A percentile compares a stretch with the other conserved stretches of the same genome.
Conservation (phyloP, 2,797 vertebrate genomes). For the Lepilemur ruficaudatus region DNA sequence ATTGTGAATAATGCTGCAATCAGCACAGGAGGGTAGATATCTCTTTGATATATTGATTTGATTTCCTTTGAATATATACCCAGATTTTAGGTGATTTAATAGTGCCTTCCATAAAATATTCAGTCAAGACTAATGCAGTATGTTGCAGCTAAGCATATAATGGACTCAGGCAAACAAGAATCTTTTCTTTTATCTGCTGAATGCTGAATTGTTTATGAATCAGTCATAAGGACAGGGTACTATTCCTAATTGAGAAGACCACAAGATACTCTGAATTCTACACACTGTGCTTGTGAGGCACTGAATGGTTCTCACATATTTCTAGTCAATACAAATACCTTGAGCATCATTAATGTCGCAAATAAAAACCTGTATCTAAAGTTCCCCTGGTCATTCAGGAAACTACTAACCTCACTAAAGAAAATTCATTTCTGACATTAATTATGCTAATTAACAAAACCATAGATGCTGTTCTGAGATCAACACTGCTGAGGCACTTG, state of each 20-base stretch:
- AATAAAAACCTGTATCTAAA: slow-evolving; percentile 33
- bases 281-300: neutral
- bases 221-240: neutral
- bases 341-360: neutral
- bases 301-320: neutral
- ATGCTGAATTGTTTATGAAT: slow-evolving; percentile 4
- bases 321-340: neutral
- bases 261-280: neutral
- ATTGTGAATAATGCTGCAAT: neutral
- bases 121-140: neutral
- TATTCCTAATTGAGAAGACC: neutral
- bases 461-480: neutral
- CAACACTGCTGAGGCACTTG: neutral
- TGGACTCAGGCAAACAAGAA: neutral
- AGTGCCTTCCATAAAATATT: slow-evolving; percentile 5
- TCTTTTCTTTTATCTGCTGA: slow-evolving; percentile 26
- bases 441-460: slow-evolving; percentile 31
- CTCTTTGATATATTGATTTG: neutral
- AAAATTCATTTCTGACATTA: slow-evolving; percentile 30
- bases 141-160: neutral
- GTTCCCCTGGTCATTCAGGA: slow-evolving; percentile 21
- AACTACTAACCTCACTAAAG: slow-evolving; percentile 14
- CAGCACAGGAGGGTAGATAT: neutral
- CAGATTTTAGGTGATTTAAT: neutral
- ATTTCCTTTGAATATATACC: neutral